Evolutionary conservation across 2,113 vertebrate species (phyloP).

Genomic region (Gobiocypris rarus): DNA sequence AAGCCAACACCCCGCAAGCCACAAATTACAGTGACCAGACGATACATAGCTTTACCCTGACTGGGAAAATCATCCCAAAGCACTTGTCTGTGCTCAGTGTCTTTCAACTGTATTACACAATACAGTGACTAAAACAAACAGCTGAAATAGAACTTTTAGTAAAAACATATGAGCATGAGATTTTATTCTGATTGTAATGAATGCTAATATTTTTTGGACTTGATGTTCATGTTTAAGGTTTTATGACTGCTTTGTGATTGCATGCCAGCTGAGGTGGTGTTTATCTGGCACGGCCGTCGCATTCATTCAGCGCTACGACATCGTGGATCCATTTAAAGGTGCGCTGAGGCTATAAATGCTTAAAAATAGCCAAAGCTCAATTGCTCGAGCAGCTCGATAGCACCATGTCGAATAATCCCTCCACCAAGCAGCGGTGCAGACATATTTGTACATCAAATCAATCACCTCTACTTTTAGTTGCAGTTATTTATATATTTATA

Average conservation of each 20-base stretch:
- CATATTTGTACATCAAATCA: conserved; percentile 40
- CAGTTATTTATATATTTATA: conserved; percentile 23
- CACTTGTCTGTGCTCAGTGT: conserved; percentile 31
- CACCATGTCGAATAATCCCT: conserved; percentile 29
- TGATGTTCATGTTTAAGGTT: not conserved
- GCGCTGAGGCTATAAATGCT: conserved; percentile 42
- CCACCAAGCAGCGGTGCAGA: conserved; percentile 8
- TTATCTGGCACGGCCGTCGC: conserved; percentile 38
- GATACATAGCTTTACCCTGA: conserved; percentile 43
- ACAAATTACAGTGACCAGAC: conserved; percentile 55
- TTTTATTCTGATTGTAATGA: not conserved
- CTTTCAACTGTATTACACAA: conserved; percentile 41
- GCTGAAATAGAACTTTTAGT: not conserved
- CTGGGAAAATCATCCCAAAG: conserved; percentile 38
- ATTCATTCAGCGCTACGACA: conserved; percentile 42
- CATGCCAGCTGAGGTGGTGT: conserved; percentile 42
- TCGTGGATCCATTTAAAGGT: conserved; percentile 42
- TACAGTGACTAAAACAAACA: conserved; percentile 12
- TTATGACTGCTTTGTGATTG: conserved; percentile 18
- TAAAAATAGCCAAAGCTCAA: conserved; percentile 52
- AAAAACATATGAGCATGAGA: not conserved
- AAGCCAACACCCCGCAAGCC: conserved; percentile 50
- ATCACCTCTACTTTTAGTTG: conserved; percentile 46
- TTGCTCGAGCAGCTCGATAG: conserved; percentile 18
- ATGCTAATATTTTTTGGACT: not conserved